Base-by-base conservation (phyloP, 2,797 vertebrate genomes). In the Galago senegalensis region DNA sequence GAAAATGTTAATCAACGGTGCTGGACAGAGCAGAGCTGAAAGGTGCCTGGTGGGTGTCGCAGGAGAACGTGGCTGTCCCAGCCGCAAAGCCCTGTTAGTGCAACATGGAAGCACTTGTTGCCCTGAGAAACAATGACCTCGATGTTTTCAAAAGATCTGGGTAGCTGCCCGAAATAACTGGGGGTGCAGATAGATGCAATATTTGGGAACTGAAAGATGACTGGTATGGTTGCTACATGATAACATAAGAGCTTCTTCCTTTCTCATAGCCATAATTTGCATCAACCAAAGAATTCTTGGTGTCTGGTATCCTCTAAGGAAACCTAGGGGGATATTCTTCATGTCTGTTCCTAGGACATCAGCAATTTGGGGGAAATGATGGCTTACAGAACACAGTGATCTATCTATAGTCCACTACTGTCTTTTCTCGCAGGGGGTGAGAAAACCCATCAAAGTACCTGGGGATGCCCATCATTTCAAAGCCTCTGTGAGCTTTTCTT, bases 1-100 rank as follows among this genome's bases (percentile, higher is more conserved):
- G 87, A 97, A 98, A 98, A 97, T 65, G 98, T 98, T 98, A 98
- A 98, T 98, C 97, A 98, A 98, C 83, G 97, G 97, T 49, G 98
- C 96, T 90, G 96, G 96, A 97, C 95, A 98, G 97, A 98, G 98
- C 93, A 89, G 98, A 98, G 98, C 96, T 96, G 97, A 98, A 95
- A 98, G 97, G 97, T 53, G 81, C 96, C 34, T 88, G 87, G 77
- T 6, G 70, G 96, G 69, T 81, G 97, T 87, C 67, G 6, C 82
- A 95, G 96, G 82, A 96, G 90, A 97, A 95, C 0, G 94, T 81
- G 92, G 97, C 93, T 93, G 94, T 93, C 93, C 92, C 98, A 98
- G 98, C 96, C 53, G 95, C 98, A 98, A 98, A 98, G 97, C 96
- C 63, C 84, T 97, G 86, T 93, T 91, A 96, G 93, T 96, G 96